phyloP scores from a whole-genome alignment of 2,888 invertebrate species.

The Machimus rusticus region DNA sequence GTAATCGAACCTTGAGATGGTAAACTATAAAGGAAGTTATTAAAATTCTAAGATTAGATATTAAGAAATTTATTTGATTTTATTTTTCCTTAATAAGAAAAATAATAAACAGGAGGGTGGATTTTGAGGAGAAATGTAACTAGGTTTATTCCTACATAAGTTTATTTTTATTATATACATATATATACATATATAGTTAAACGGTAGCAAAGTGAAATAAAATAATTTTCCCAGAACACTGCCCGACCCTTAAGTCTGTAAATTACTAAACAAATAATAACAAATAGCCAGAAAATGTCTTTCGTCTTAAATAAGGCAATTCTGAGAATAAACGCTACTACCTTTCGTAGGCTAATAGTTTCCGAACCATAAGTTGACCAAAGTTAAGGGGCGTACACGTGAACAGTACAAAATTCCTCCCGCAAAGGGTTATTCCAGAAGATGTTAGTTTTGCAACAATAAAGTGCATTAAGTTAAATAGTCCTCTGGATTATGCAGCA shows the following conservation, averaged over 20 bases:
- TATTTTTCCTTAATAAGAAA: neutral
- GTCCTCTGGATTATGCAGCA: neutral
- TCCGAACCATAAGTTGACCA: neutral
- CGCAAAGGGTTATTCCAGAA: neutral
- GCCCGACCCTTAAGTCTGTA: neutral
- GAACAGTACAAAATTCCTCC: neutral
- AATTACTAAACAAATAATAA: slow-evolving; percentile 4
- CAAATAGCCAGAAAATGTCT: neutral
- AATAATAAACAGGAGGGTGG: neutral
- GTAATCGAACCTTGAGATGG: neutral
- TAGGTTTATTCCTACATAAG: neutral
- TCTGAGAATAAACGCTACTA: neutral
- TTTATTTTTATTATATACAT: too few relatives aligned
- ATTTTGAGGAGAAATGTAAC: neutral
- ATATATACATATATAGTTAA: neutral
- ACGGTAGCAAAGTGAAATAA: neutral
- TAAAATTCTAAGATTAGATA: neutral
- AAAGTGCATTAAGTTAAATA: slow-evolving; percentile 12
- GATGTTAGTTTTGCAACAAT: neutral
- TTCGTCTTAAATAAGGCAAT: neutral
- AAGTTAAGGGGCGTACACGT: neutral
- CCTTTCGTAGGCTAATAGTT: neutral
- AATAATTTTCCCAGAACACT: neutral
- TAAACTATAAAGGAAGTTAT: too few relatives aligned
- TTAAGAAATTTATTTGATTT: neutral